Percentiles rank a stretch among this genome's conserved stretches.
Evolutionary conservation across 2,888 invertebrate species (phyloP).

Genomic region (Stenolophus ochropezus): DNA sequence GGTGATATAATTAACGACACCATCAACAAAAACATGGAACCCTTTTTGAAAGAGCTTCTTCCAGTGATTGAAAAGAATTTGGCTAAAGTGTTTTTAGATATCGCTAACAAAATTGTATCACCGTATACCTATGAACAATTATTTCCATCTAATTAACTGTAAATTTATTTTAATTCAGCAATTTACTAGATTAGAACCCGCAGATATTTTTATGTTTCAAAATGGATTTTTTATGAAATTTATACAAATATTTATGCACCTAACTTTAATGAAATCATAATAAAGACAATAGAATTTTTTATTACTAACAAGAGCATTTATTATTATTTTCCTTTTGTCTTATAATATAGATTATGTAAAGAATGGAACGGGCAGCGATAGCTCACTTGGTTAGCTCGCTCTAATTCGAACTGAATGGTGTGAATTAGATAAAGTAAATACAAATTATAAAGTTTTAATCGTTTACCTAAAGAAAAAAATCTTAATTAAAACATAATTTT

Average conservation of each 20-base stretch:
- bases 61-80: conserved; percentile 75
- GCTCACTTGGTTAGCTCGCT: too few relatives aligned
- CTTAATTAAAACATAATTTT: too few relatives aligned
- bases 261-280: conserved; percentile 1
- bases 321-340: not conserved
- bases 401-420: too few relatives aligned
- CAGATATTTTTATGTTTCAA: not conserved
- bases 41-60: conserved; percentile 74
- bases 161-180: not conserved
- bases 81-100: conserved; percentile 71
- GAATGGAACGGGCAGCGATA: too few relatives aligned
- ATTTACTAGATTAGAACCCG: conserved; percentile 1
- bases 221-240: conserved; percentile 13
- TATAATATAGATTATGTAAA: too few relatives aligned
- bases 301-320: not conserved
- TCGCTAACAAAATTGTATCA: conserved; percentile 74
- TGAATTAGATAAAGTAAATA: too few relatives aligned
- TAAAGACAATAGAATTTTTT: conserved; percentile 12
- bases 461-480: too few relatives aligned
- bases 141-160: conserved; percentile 70
- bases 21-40: conserved; percentile 76
- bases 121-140: conserved; percentile 74
- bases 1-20: conserved; percentile 75
- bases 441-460: too few relatives aligned
- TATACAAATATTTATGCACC: not conserved